These are phyloP conservation scores for Latrodectus hesperus DNA, from an alignment of 2,888 invertebrate genomes.

Conservation along the genomic window DNA sequence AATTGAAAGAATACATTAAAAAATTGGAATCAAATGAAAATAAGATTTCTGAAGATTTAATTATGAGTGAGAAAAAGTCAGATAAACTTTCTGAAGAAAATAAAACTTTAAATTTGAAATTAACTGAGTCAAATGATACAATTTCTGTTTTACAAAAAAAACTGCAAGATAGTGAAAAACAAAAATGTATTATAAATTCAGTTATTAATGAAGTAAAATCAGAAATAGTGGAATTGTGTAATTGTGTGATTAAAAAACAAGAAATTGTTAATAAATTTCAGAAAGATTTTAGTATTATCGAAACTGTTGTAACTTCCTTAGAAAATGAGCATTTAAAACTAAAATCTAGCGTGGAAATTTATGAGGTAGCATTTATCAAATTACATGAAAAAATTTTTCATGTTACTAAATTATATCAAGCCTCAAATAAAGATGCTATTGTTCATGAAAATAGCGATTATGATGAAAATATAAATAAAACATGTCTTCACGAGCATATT, in stretches of 20 bases:
- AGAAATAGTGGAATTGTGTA: constrained; percentile 25
- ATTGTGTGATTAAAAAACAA: constrained; percentile 32
- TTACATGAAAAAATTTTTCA: too few relatives aligned
- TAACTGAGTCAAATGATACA: constrained; percentile 1
- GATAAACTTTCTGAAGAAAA: constrained; percentile 27
- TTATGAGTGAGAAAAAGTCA: constrained; percentile 4
- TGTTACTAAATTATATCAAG: too few relatives aligned
- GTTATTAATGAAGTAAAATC: not conserved
- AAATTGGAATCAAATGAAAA: constrained; percentile 21
- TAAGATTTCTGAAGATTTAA: constrained; percentile 11
- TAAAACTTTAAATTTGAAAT: not conserved
- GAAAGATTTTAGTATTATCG: constrained; percentile 13
- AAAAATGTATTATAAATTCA: constrained; percentile 3
- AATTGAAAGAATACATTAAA: constrained; percentile 23
- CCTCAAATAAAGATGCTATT: too few relatives aligned
- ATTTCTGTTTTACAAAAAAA: constrained; percentile 16
- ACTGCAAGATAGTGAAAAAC: constrained; percentile 19
- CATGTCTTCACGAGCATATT: too few relatives aligned
- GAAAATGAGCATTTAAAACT: constrained; percentile 18
- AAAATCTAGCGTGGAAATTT: not conserved
- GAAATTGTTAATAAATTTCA: constrained; percentile 9
- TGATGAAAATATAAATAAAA: too few relatives aligned
- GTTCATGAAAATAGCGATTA: too few relatives aligned
- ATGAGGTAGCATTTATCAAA: too few relatives aligned
- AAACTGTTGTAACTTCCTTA: constrained; percentile 18